phyloP scores from a whole-genome alignment of 1,140 invertebrate genomes.

The Anastrepha ludens region DNA sequence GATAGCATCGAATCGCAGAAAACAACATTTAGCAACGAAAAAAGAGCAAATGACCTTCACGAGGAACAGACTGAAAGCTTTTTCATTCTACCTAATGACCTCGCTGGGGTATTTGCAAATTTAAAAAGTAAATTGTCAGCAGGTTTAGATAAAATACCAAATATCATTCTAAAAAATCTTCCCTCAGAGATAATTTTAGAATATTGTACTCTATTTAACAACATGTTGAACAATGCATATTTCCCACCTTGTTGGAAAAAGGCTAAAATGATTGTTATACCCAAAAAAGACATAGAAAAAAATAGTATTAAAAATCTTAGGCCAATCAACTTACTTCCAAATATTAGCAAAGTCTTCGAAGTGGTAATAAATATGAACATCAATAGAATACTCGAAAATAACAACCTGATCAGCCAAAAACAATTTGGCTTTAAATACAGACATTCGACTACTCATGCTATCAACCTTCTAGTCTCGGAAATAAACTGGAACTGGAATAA shows the following conservation, averaged over 20 bases:
- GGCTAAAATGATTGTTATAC: constrained; percentile 13
- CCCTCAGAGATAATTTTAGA: background rate
- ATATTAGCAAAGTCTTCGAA: no score
- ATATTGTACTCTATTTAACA: constrained; percentile 36
- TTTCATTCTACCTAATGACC: constrained; percentile 3
- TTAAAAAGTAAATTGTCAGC: constrained; percentile 36
- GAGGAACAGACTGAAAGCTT: background rate
- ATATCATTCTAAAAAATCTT: constrained; percentile 37
- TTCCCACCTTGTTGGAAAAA: constrained; percentile 6
- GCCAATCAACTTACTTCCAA: no score
- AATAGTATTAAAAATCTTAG: background rate
- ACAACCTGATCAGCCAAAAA: no score
- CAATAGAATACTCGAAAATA: no score
- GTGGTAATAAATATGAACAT: no score
- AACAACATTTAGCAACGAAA: background rate
- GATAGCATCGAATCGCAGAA: constrained; percentile 3
- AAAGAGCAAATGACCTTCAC: background rate
- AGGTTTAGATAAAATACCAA: constrained; percentile 13
- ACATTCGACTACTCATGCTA: no score
- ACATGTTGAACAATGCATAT: constrained; percentile 41
- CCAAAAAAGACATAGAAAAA: constrained; percentile 39
- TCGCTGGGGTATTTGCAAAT: constrained; percentile 6
- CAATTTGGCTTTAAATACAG: no score
- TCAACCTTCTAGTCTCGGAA: no score
- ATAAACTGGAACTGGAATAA: no score